These are phyloP conservation scores for Podarcis muralis DNA, from an alignment of 2,113 vertebrate species.

Conservation along the genomic window DNA sequence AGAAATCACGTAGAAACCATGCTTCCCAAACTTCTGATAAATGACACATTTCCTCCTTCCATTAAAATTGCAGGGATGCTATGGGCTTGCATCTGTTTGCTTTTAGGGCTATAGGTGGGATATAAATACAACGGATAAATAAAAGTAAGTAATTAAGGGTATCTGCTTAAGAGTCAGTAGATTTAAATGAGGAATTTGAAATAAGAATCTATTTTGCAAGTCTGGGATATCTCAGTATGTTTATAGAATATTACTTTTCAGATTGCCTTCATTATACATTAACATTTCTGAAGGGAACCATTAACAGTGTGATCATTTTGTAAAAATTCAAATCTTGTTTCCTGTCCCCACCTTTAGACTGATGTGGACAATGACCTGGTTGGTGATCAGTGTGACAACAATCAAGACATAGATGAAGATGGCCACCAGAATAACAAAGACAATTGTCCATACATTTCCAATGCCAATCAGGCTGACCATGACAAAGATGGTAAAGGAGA, in stretches of 20 bases:
- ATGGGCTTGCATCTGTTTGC: too few species aligned
- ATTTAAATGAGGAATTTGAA: background rate
- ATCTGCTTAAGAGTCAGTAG: background rate
- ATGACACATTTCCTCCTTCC: too few species aligned
- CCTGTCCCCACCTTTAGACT: conserved; percentile 68
- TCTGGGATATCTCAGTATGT: background rate
- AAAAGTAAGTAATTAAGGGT: too few species aligned
- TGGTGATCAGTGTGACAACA: conserved; percentile 96
- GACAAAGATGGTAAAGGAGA: conserved; percentile 95
- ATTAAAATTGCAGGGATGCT: too few species aligned
- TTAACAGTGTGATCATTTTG: background rate
- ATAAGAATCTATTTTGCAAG: background rate
- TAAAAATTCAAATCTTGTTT: too few species aligned
- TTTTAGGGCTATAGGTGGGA: too few species aligned
- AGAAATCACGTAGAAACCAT: too few species aligned
- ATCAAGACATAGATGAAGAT: conserved; percentile 95
- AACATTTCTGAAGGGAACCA: background rate
- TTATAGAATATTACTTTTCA: background rate
- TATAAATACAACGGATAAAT: too few species aligned
- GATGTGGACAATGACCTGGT: conserved; percentile 94
- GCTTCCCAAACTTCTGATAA: too few species aligned
- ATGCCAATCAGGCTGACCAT: conserved; percentile 95
- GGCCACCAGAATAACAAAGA: conserved; percentile 98
- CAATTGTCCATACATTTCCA: conserved; percentile 95
- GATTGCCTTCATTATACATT: background rate